Conservation (phyloP, 2,797 vertebrate species). For the Apodemus agrarius region DNA sequence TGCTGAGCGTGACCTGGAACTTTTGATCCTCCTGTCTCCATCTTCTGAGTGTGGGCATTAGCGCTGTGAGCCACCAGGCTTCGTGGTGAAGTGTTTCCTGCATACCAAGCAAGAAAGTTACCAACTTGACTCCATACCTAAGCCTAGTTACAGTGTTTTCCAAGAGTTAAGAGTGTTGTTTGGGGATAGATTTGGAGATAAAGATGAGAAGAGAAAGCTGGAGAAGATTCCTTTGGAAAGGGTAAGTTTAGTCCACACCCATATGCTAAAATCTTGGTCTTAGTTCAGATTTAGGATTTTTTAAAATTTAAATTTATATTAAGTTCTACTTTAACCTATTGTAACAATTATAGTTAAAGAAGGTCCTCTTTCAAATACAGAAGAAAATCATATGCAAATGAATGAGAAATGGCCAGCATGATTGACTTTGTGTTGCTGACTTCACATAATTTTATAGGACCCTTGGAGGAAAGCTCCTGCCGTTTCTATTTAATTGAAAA, state of each 20-base stretch:
- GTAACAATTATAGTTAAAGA: constrained; percentile 12
- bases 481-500: constrained; percentile 39
- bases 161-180: not conserved
- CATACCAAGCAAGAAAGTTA: not conserved
- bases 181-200: not conserved
- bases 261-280: not conserved
- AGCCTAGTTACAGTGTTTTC: not conserved
- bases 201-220: not conserved
- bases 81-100: too few relatives aligned
- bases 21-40: not conserved
- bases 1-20: not conserved
- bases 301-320: constrained; percentile 43
- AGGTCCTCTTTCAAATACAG: not conserved
- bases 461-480: constrained; percentile 37
- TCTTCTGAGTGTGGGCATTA: not conserved
- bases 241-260: not conserved
- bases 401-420: not conserved
- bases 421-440: not conserved
- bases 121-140: not conserved
- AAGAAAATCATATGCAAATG: constrained; percentile 20
- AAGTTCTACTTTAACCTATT: constrained; percentile 14
- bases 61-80: not conserved
- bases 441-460: not conserved
- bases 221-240: not conserved
- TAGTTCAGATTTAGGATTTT: not conserved